Conservation (phyloP, 2,888 invertebrate genomes). For the Dione vanillae region DNA sequence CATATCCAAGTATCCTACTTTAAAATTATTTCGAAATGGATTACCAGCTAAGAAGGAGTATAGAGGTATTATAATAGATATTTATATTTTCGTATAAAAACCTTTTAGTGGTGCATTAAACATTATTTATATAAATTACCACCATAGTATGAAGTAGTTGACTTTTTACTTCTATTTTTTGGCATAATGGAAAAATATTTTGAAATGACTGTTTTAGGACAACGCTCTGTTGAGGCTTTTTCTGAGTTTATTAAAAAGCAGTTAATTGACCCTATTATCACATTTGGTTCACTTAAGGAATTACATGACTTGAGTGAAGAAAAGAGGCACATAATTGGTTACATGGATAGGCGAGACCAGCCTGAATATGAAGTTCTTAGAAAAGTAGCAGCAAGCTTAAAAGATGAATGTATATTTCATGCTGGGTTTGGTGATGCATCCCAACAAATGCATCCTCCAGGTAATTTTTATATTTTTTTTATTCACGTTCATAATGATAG, state of each 20-base stretch:
- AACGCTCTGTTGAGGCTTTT: conserved; percentile 95
- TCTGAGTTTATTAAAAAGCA: conserved; percentile 94
- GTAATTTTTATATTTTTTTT: conserved; percentile 60
- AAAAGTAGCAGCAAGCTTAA: conserved; percentile 92
- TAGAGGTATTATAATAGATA: conserved; percentile 84
- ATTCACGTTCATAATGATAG: no score
- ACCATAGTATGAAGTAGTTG: not conserved
- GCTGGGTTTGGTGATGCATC: conserved; percentile 94
- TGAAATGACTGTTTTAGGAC: conserved; percentile 61
- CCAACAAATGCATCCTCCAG: conserved; percentile 92
- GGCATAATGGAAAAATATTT: not conserved
- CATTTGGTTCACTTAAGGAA: conserved; percentile 89
- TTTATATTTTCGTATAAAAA: not conserved
- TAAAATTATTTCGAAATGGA: conserved; percentile 97
- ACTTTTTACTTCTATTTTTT: not conserved
- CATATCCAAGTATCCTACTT: conserved; percentile 98
- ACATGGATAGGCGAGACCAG: conserved; percentile 92
- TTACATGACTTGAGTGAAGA: conserved; percentile 90
- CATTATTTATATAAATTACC: not conserved
- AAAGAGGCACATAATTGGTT: conserved; percentile 94
- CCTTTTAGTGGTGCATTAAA: no score
- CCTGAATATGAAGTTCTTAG: conserved; percentile 92
- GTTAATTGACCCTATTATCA: conserved; percentile 92
- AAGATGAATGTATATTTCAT: conserved; percentile 98
- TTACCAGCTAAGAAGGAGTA: conserved; percentile 95